Base-by-base conservation (phyloP, 2,888 invertebrate genomes). In the Epirrita christyi region DNA sequence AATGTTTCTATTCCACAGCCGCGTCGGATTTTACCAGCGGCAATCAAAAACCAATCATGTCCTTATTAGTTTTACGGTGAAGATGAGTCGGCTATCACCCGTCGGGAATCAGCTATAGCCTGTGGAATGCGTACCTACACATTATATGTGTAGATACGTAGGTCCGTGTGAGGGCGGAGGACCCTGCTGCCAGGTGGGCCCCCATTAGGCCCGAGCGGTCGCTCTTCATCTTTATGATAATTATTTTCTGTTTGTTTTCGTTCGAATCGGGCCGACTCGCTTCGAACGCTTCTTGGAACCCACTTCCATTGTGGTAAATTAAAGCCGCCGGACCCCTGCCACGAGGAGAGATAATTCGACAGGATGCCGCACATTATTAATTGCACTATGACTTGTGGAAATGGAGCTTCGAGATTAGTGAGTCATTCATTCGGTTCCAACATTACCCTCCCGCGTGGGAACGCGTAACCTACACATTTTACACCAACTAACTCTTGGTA, bases 311-410 rank as follows among this genome's bases (percentile, higher is more conserved):
- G 92, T 92, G 91, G 90, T 90, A 89, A 90, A 90, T 90, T 90
- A 90, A 89, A 90, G 89, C 90, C 89, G 92, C 83, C 83, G 91
- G 89, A 89, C 90, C 91, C 90, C 91, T 89, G 89, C 90, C 88
- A 84, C 88, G 91, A 80, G 80, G 88, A 85, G 88, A 91, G 90
- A 90, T 91, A 92, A 91, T 92, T 92, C 91, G 90, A 91, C 91
- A 91, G 91, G 92, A 92, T 89, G 90, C 92, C 91, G 88, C 89
- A 89, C 89, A 92, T 91, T 92, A 92, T 92, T 92, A 92, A 92
- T 92, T 92, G 91, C 90, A 91, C 91, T 92, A 92, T 92, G 92
- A 92, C 92, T 92, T 91, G 92, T 91, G 88, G 91, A 92, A 91
- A 92, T 87, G 86, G 83, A 87, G 85, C 84, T 88, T 83, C 66